phyloP scores from a whole-genome alignment of 2,888 invertebrate genomes.

The Tinea semifulvella region DNA sequence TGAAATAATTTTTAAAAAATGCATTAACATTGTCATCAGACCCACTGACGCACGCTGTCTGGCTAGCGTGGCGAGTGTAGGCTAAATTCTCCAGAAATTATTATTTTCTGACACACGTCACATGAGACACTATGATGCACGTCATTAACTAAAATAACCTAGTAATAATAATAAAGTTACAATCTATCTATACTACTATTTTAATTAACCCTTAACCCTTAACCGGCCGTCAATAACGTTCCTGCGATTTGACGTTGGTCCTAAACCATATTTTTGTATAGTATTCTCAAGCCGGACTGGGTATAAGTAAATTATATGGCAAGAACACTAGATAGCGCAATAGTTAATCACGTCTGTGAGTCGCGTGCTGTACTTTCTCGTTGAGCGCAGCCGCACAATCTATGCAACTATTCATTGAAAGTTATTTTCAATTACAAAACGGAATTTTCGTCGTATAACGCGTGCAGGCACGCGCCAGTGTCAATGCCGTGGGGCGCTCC shows the following conservation, averaged over 20 bases:
- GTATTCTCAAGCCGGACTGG: not conserved
- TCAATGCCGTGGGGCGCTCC: slow-evolving; percentile 32
- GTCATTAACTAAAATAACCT: no score
- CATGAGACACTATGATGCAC: not conserved
- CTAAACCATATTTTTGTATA: no score
- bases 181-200: no score
- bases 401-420: slow-evolving; percentile 37
- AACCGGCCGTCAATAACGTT: no score
- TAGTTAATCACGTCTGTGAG: slow-evolving; percentile 4
- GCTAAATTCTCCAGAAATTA: no score
- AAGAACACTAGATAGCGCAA: not conserved
- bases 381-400: slow-evolving; percentile 16
- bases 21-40: no score
- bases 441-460: slow-evolving; percentile 35
- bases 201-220: no score
- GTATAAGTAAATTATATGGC: not conserved
- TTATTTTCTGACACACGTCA: not conserved
- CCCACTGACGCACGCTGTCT: no score
- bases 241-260: no score
- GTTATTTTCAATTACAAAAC: slow-evolving; percentile 47
- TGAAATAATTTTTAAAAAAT: no score
- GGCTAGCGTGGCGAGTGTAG: no score
- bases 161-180: no score
- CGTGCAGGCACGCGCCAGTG: slow-evolving; percentile 47
- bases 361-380: slow-evolving; percentile 27